These are phyloP conservation scores for Sitophilus oryzae DNA, from an alignment of 1,140 invertebrate genomes.

Conservation along the genomic window DNA sequence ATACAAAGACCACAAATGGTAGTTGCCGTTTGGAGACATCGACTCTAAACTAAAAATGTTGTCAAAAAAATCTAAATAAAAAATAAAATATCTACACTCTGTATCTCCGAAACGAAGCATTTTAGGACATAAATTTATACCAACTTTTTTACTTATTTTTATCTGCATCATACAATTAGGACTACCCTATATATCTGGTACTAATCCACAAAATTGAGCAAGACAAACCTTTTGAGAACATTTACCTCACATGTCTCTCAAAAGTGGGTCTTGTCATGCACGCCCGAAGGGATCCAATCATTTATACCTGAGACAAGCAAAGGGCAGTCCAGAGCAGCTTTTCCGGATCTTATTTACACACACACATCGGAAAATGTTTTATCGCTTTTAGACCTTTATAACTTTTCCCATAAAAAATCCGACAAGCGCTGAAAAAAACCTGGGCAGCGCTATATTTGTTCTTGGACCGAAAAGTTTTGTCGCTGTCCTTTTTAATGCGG, in stretches of 20 bases:
- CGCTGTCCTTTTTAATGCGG: too few relatives aligned
- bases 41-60: too few relatives aligned
- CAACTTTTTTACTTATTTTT: too few relatives aligned
- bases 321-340: slow-evolving; percentile 20
- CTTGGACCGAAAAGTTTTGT: background rate
- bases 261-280: slow-evolving; percentile 13
- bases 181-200: too few relatives aligned
- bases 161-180: too few relatives aligned
- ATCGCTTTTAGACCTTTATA: slow-evolving; percentile 21
- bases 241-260: slow-evolving; percentile 22
- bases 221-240: slow-evolving; percentile 21
- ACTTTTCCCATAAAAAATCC: slow-evolving; percentile 15
- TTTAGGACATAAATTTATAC: too few relatives aligned
- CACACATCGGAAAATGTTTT: slow-evolving; percentile 24
- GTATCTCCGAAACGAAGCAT: too few relatives aligned
- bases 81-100: too few relatives aligned
- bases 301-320: slow-evolving; percentile 21
- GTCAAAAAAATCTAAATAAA: too few relatives aligned
- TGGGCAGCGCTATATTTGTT: slow-evolving; percentile 7
- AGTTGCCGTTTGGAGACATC: too few relatives aligned
- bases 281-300: slow-evolving; percentile 13
- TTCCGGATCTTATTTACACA: slow-evolving; percentile 25
- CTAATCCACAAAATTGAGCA: too few relatives aligned
- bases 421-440: slow-evolving; percentile 7
- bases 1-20: too few relatives aligned